phyloP scores from a whole-genome alignment of 1,140 invertebrate genomes.

The Metopolophium dirhodum region DNA sequence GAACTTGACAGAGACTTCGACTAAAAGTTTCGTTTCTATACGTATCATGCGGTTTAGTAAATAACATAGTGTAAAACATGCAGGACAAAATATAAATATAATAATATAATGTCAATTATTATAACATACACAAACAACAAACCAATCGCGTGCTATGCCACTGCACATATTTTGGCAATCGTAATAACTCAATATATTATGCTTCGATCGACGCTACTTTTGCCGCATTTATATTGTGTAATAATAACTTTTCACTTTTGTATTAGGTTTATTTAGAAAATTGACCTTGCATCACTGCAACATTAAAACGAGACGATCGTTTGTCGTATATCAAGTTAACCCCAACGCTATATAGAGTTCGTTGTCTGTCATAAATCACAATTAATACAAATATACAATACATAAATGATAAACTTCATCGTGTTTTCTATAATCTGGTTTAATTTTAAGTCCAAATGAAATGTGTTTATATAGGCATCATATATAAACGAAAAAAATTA shows the following conservation, averaged over 20 bases:
- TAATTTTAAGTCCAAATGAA: neutral
- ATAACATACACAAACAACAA: neutral
- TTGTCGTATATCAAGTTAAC: neutral
- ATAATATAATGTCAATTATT: too few relatives aligned
- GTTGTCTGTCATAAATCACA: neutral
- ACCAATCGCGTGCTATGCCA: neutral
- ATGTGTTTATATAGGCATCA: neutral
- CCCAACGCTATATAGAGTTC: neutral
- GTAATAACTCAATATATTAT: neutral
- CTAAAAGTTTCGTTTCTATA: neutral
- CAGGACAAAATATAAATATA: neutral
- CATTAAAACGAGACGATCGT: neutral
- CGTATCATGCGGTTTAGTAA: neutral
- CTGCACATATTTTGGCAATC: neutral
- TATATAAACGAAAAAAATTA: neutral
- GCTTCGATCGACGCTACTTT: neutral
- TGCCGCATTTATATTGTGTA: neutral
- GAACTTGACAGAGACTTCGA: neutral
- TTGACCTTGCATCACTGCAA: neutral
- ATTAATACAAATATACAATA: neutral
- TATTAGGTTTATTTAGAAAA: neutral
- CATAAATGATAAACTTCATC: neutral
- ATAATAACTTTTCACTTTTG: neutral
- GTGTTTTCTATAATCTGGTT: neutral
- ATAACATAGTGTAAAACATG: neutral